Evolutionary conservation across 2,113 vertebrate species (phyloP).

Genomic region (Noctilio leporinus): DNA sequence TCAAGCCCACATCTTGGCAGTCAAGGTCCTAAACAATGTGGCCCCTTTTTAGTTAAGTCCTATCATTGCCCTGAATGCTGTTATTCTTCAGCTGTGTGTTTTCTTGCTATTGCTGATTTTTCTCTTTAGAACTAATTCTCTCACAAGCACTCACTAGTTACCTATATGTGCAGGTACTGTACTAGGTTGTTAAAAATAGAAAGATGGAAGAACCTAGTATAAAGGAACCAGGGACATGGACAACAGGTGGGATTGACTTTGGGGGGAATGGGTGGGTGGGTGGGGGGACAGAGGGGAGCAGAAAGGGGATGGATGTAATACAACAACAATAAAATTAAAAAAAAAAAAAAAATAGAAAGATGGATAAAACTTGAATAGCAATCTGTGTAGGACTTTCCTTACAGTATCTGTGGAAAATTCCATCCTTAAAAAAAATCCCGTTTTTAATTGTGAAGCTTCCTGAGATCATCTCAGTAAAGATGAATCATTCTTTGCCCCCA

Average conservation of each 20-base stretch:
- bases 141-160: not conserved
- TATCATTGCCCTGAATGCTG: not conserved
- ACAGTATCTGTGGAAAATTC: not conserved
- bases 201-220: no score
- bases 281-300: no score
- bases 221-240: no score
- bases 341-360: no score
- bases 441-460: not conserved
- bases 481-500: not conserved
- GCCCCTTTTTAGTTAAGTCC: not conserved
- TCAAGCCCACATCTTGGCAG: not conserved
- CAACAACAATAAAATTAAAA: no score
- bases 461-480: not conserved
- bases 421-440: not conserved
- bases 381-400: not conserved
- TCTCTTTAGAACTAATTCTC: not conserved
- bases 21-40: not conserved
- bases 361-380: not conserved
- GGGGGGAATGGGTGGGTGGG: no score
- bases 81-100: not conserved
- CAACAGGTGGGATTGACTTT: no score
- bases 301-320: no score
- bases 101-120: not conserved
- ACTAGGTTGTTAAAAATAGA: not conserved
- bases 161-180: not conserved